These are phyloP conservation scores for Zaprionus gabonicus DNA, from an alignment of 1,140 invertebrate species.

Conservation along the genomic window DNA sequence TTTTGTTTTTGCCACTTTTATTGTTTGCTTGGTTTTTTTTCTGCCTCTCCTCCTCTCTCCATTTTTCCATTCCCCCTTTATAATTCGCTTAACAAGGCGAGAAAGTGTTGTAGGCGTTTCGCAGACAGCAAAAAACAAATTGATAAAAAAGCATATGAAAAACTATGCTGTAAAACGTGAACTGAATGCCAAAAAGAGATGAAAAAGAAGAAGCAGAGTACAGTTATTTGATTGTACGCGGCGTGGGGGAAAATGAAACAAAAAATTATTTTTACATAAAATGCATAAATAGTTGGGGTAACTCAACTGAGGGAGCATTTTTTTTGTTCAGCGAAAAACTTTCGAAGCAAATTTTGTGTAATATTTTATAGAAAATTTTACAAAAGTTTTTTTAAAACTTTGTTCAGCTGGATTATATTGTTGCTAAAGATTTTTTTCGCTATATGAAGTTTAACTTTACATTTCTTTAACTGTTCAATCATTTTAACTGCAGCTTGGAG, in stretches of 20 bases:
- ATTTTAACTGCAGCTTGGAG: not conserved
- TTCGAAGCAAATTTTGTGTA: not conserved
- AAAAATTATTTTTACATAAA: not conserved
- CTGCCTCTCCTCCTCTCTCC: not conserved
- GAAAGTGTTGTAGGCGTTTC: conserved; percentile 78
- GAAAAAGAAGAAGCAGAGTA: not conserved
- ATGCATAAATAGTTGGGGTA: conserved; percentile 4
- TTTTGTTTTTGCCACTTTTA: conserved; percentile 30
- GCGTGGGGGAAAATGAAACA: not conserved
- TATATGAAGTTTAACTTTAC: too few relatives aligned
- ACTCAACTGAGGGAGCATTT: not conserved
- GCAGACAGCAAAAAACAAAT: conserved; percentile 44
- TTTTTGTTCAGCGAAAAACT: not conserved
- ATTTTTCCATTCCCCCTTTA: not conserved
- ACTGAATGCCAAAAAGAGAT: conserved; percentile 1
- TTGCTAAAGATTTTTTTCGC: not conserved
- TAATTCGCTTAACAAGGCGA: conserved; percentile 71
- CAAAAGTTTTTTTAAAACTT: not conserved
- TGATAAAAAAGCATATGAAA: conserved; percentile 21
- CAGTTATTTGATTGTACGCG: conserved; percentile 22
- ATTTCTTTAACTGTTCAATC: too few relatives aligned
- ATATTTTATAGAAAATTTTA: not conserved
- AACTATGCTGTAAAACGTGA: conserved; percentile 14
- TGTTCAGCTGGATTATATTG: not conserved
- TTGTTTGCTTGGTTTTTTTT: conserved; percentile 9